Evolutionary conservation across 1,140 invertebrate species (phyloP).

Genomic region (Lepidurus packardi): DNA sequence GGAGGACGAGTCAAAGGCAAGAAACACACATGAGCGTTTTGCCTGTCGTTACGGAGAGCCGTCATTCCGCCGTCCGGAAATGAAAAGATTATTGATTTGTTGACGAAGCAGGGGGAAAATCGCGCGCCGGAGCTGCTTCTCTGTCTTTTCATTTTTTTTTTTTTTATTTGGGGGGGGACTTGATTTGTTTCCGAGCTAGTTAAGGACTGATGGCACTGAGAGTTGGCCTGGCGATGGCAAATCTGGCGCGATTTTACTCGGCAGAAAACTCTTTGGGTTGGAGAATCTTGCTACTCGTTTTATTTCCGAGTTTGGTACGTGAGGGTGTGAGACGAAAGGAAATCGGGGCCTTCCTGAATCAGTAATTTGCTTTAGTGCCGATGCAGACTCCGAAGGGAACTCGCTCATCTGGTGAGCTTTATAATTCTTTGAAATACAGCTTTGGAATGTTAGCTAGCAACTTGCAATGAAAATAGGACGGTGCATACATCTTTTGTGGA

Average conservation of each 20-base stretch:
- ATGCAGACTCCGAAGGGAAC: background rate
- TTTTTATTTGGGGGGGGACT: background rate
- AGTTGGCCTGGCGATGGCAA: too few relatives aligned
- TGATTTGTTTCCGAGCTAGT: background rate
- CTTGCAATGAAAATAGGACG: too few relatives aligned
- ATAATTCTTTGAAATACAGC: background rate
- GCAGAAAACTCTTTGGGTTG: background rate
- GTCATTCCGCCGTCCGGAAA: background rate
- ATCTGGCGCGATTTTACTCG: background rate
- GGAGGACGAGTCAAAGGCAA: background rate
- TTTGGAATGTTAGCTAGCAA: background rate
- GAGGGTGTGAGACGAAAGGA: background rate
- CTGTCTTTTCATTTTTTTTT: background rate
- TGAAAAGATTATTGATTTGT: slow-evolving; percentile 12
- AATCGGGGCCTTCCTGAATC: background rate
- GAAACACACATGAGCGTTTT: background rate
- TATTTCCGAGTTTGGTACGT: background rate
- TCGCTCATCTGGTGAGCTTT: background rate
- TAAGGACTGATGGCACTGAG: background rate
- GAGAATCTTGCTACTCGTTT: background rate
- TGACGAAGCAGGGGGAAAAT: slow-evolving; percentile 1
- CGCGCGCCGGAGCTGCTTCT: background rate
- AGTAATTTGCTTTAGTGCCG: background rate
- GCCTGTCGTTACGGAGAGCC: background rate
- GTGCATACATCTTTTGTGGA: too few relatives aligned